A percentile compares a stretch with the other conserved stretches of the same genome.
Evolutionary conservation across 2,797 vertebrate species (phyloP).

Genomic region (Labroides dimidiatus): DNA sequence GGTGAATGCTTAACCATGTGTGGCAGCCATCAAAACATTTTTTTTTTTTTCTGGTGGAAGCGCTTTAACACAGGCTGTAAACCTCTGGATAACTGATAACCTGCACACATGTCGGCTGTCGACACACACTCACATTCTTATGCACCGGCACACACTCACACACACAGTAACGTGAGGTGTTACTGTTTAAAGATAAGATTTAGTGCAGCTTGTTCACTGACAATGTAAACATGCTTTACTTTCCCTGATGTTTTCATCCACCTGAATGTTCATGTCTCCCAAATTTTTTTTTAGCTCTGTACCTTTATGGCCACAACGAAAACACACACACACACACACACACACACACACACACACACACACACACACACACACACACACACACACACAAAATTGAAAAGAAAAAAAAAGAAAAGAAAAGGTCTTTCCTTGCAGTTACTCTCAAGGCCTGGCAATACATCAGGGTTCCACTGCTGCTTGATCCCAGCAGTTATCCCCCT

Average conservation of each 20-base stretch:
- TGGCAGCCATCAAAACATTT: slow-evolving; percentile 72
- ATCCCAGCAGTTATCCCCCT: slow-evolving; percentile 34
- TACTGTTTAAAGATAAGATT: slow-evolving; percentile 58
- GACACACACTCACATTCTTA: neutral
- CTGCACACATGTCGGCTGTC: neutral
- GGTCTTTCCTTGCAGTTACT: slow-evolving; percentile 31
- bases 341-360: slow-evolving; percentile 1
- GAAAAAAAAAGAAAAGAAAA: too few species aligned
- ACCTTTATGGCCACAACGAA: neutral
- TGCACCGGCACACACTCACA: slow-evolving; percentile 7
- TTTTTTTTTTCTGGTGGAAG: slow-evolving; percentile 57
- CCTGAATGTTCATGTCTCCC: slow-evolving; percentile 24
- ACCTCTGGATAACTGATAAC: slow-evolving; percentile 59
- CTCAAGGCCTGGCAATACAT: slow-evolving; percentile 65
- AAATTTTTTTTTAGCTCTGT: slow-evolving; percentile 14
- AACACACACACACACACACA: neutral
- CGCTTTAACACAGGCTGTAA: slow-evolving; percentile 63
- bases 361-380: neutral
- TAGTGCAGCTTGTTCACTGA: slow-evolving; percentile 45
- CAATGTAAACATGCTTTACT: slow-evolving; percentile 65
- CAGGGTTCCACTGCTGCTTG: slow-evolving; percentile 54
- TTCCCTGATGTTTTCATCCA: slow-evolving; percentile 47
- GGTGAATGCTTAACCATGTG: slow-evolving; percentile 77
- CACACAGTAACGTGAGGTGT: slow-evolving; percentile 22
- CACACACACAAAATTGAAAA: slow-evolving; percentile 7